These are phyloP conservation scores for Dilophus febrilis DNA, from an alignment of 2,888 invertebrate genomes.

Conservation along the genomic window DNA sequence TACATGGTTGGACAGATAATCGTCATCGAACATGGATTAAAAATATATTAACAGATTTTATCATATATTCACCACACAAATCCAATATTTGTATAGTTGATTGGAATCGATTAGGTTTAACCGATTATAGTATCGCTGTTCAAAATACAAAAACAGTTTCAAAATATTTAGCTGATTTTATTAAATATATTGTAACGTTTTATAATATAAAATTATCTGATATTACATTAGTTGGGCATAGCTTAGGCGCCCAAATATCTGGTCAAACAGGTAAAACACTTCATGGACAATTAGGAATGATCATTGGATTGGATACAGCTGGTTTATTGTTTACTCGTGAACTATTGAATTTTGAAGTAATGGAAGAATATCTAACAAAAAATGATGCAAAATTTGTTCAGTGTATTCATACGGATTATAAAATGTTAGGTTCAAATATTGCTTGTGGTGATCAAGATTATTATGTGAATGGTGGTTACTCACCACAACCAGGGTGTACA, in stretches of 20 bases:
- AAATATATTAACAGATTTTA: neutral
- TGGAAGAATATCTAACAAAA: neutral
- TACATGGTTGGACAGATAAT: conserved; percentile 4
- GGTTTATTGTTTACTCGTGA: neutral
- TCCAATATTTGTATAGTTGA: conserved; percentile 2
- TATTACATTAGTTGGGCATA: conserved; percentile 1
- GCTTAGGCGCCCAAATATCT: conserved; percentile 1
- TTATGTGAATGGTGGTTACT: conserved; percentile 5
- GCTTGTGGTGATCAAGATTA: conserved; percentile 4
- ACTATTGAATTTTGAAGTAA: neutral
- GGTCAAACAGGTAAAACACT: neutral
- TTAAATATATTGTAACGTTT: neutral
- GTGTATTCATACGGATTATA: conserved; percentile 4
- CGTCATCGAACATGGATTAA: conserved; percentile 1
- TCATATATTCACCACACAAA: too few species aligned
- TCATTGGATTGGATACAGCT: conserved; percentile 8
- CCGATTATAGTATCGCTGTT: neutral
- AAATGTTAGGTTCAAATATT: neutral
- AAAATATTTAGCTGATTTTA: neutral
- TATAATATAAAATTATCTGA: neutral
- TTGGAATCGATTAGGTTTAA: neutral
- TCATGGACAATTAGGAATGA: neutral
- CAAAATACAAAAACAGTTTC: conserved; percentile 1
- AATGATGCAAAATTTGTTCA: conserved; percentile 5
- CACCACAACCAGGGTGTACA: conserved; percentile 6